Conservation (phyloP, 2,888 invertebrate species). For the Minunthozetes semirufus region DNA sequence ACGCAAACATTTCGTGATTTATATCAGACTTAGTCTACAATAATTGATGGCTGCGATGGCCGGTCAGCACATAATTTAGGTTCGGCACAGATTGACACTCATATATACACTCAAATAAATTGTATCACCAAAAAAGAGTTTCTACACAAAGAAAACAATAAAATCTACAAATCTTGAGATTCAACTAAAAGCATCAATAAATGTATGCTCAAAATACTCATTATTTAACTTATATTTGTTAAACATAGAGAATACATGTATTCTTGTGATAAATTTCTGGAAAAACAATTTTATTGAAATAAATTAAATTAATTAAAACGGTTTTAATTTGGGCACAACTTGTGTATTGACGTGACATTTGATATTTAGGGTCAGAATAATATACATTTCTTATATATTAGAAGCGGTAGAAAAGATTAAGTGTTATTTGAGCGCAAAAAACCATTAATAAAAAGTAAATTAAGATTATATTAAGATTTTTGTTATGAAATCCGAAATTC, state of each 20-base stretch:
- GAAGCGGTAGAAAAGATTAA: background rate
- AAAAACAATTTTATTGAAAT: too few relatives aligned
- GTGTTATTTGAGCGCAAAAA: background rate
- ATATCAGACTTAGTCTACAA: constrained; percentile 23
- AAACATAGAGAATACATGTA: too few relatives aligned
- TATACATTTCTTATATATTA: constrained; percentile 11
- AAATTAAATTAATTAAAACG: too few relatives aligned
- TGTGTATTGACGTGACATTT: background rate
- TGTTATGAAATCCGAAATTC: constrained; percentile 28
- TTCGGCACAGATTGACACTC: background rate
- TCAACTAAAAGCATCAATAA: too few relatives aligned
- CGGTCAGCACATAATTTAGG: constrained; percentile 21
- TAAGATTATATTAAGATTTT: constrained; percentile 30
- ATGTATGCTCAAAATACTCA: too few relatives aligned
- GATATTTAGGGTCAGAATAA: background rate
- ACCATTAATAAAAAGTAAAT: constrained; percentile 26
- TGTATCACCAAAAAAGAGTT: background rate
- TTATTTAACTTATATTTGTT: too few relatives aligned
- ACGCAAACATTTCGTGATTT: constrained; percentile 30
- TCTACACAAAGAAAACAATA: background rate
- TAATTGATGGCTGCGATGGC: constrained; percentile 29
- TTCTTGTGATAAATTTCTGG: too few relatives aligned
- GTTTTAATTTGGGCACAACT: too few relatives aligned
- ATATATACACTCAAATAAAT: background rate
- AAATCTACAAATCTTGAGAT: too few relatives aligned